These are phyloP conservation scores for Mormyrops boulengeri DNA, from an alignment of 2,797 vertebrate genomes.

Conservation along the genomic window DNA sequence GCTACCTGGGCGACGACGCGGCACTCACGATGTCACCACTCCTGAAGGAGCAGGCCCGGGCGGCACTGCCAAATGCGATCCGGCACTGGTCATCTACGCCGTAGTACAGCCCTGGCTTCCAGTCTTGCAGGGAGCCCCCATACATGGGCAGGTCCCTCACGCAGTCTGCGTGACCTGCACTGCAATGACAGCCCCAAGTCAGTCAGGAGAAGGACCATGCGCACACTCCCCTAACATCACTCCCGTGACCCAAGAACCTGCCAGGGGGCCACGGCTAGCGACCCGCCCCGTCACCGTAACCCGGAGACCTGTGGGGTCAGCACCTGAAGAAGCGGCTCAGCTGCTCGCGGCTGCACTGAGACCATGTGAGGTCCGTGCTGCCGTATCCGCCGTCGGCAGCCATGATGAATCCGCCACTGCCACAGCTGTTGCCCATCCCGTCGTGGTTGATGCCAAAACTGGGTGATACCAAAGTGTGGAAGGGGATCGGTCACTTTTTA, in stretches of 20 bases:
- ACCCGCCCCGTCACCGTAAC: background rate
- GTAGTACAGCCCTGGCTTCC: conserved; percentile 86
- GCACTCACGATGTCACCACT: conserved; percentile 68
- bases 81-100: conserved; percentile 87
- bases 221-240: background rate
- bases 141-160: conserved; percentile 65
- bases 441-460: conserved; percentile 91
- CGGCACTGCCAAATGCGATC: conserved; percentile 78
- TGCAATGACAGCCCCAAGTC: conserved; percentile 39
- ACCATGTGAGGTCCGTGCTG: conserved; percentile 79
- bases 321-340: conserved; percentile 80
- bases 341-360: conserved; percentile 75
- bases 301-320: background rate
- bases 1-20: background rate
- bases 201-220: background rate
- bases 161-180: conserved; percentile 73
- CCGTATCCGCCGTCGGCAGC: conserved; percentile 72
- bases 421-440: conserved; percentile 69
- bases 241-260: background rate
- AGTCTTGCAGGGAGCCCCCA: conserved; percentile 60
- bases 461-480: background rate
- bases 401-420: conserved; percentile 78
- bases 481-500: background rate
- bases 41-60: conserved; percentile 79
- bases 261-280: background rate